Evolutionary conservation across 2,113 vertebrate species (phyloP).

Genomic region (Myxocyprinus asiaticus): DNA sequence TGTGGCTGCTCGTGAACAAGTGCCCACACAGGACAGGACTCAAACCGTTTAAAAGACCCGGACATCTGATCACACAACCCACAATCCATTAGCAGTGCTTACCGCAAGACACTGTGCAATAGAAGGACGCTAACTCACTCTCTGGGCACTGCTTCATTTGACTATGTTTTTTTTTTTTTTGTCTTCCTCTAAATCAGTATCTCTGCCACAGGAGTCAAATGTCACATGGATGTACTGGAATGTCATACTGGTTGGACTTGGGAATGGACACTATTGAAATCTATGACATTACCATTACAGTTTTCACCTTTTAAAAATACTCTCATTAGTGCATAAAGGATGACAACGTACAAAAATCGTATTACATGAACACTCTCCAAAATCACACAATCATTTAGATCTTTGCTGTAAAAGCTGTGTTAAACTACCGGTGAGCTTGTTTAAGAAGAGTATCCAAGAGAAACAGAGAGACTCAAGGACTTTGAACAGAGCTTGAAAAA

Average conservation of each 20-base stretch:
- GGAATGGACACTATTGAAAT: slow-evolving; percentile 56
- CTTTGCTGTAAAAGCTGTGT: slow-evolving; percentile 55
- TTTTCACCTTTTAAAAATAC: slow-evolving; percentile 46
- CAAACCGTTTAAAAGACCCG: slow-evolving; percentile 39
- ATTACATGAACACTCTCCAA: too few relatives aligned
- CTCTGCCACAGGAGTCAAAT: slow-evolving; percentile 56
- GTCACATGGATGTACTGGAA: slow-evolving; percentile 57
- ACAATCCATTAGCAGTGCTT: slow-evolving; percentile 66
- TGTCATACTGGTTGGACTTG: slow-evolving; percentile 52
- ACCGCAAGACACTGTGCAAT: slow-evolving; percentile 74
- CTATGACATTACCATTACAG: slow-evolving; percentile 32
- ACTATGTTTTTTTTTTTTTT: slow-evolving; percentile 54
- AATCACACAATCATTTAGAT: slow-evolving; percentile 33
- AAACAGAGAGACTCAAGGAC: slow-evolving; percentile 69
- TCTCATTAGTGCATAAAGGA: slow-evolving; percentile 22
- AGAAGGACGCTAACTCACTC: slow-evolving; percentile 62
- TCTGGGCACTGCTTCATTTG: slow-evolving; percentile 61
- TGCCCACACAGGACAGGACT: slow-evolving; percentile 12
- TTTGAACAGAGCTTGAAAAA: slow-evolving; percentile 61
- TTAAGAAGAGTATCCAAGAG: slow-evolving; percentile 63
- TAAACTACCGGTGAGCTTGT: slow-evolving; percentile 57
- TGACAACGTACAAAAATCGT: neutral
- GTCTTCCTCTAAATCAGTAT: slow-evolving; percentile 45
- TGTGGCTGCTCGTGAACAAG: slow-evolving; percentile 92
- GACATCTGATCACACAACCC: slow-evolving; percentile 67